Percentiles rank a stretch among this genome's conserved stretches.
Evolutionary conservation across 2,113 vertebrate genomes (phyloP).

Genomic region (Lucifuga dentata): DNA sequence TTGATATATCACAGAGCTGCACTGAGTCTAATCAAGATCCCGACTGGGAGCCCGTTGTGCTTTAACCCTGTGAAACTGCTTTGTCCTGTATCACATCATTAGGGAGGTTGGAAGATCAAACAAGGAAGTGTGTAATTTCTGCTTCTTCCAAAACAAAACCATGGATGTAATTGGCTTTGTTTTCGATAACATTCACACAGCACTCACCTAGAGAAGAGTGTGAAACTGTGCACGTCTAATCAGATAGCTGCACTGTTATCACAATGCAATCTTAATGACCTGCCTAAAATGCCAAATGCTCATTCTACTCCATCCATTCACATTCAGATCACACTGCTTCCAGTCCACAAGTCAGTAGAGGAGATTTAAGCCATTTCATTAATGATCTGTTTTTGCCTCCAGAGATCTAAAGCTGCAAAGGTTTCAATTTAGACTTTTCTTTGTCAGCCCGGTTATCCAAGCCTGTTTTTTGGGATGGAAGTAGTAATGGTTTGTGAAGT

Average conservation of each 20-base stretch:
- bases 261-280: constrained; percentile 58
- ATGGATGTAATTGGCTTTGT: constrained; percentile 50
- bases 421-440: constrained; percentile 1
- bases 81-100: constrained; percentile 60
- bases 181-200: constrained; percentile 37
- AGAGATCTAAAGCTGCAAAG: constrained; percentile 3
- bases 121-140: constrained; percentile 40
- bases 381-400: constrained; percentile 2
- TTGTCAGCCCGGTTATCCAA: neutral
- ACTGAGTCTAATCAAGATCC: constrained; percentile 63
- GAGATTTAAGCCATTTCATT: constrained; percentile 33
- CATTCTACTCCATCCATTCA: constrained; percentile 15
- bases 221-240: constrained; percentile 46
- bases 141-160: constrained; percentile 26
- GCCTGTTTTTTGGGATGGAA: neutral
- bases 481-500: constrained; percentile 20
- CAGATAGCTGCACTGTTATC: constrained; percentile 54
- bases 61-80: constrained; percentile 55
- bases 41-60: constrained; percentile 56
- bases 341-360: constrained; percentile 24
- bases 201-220: constrained; percentile 22
- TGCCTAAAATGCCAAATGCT: constrained; percentile 54
- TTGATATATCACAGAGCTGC: constrained; percentile 49
- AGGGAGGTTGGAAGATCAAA: constrained; percentile 51
- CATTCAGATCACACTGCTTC: constrained; percentile 34